Conservation (phyloP, 92 coral and sea anemone species). For the Scolanthus callimorphus region DNA sequence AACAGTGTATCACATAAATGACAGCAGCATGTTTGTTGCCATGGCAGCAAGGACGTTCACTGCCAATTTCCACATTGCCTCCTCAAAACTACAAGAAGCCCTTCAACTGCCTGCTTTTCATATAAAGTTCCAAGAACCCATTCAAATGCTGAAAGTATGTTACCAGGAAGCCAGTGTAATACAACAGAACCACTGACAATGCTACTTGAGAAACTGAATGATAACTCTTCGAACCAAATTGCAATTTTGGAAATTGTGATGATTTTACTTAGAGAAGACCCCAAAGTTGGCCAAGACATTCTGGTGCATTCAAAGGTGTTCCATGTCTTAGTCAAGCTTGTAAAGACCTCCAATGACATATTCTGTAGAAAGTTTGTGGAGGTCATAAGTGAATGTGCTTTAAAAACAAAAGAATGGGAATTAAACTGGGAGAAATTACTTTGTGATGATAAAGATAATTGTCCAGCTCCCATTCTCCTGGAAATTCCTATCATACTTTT, state of each 20-base stretch:
- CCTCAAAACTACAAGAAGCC: neutral
- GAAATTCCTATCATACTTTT: neutral
- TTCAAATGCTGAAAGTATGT: too few species aligned
- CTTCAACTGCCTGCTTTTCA: too few species aligned
- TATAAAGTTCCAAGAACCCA: too few species aligned
- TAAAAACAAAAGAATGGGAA: slow-evolving; percentile 32
- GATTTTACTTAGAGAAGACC: slow-evolving; percentile 33
- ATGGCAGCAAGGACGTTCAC: slow-evolving; percentile 65
- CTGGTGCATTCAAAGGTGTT: slow-evolving; percentile 42
- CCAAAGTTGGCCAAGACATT: slow-evolving; percentile 51
- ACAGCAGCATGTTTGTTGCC: slow-evolving; percentile 89
- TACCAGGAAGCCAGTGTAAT: too few species aligned
- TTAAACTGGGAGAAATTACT: neutral
- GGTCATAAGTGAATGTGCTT: slow-evolving; percentile 53
- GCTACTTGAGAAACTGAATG: too few species aligned
- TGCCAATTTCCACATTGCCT: slow-evolving; percentile 56
- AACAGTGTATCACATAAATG: slow-evolving; percentile 52
- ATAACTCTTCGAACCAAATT: neutral
- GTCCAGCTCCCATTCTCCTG: slow-evolving; percentile 3
- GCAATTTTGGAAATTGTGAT: slow-evolving; percentile 58
- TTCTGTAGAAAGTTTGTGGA: slow-evolving; percentile 85
- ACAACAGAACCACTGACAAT: too few species aligned
- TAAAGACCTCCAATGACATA: slow-evolving; percentile 20
- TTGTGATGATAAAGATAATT: neutral
- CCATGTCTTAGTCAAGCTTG: slow-evolving; percentile 31